phyloP scores from a whole-genome alignment of 2,888 invertebrate species.

The Phortica magna region DNA sequence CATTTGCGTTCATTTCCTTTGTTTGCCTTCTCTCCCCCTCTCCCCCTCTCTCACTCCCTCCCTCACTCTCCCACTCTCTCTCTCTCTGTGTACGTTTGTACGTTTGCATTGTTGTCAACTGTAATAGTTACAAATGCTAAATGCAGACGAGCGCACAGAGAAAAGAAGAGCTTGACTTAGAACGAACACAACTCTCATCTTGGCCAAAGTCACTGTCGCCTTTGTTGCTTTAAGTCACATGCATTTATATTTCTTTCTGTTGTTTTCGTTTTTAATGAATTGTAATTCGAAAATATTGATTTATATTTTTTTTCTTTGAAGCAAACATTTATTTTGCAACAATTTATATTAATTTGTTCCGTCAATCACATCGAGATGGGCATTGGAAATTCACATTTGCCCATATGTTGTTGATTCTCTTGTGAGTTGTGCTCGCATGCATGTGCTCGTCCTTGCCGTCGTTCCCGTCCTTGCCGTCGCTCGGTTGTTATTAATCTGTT shows the following conservation, averaged over 20 bases:
- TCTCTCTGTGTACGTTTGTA: background rate
- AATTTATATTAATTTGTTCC: background rate
- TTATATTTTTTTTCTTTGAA: no score
- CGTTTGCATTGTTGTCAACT: constrained; percentile 1
- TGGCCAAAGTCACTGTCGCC: constrained; percentile 32
- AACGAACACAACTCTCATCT: background rate
- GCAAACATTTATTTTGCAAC: background rate
- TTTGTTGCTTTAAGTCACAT: constrained; percentile 13
- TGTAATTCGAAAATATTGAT: background rate
- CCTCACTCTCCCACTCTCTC: background rate
- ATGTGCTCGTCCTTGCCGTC: background rate
- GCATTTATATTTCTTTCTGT: background rate
- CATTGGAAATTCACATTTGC: background rate
- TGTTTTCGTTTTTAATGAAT: background rate
- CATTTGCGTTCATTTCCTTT: background rate
- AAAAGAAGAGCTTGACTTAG: background rate
- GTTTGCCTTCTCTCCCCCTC: background rate
- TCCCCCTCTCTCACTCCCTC: background rate
- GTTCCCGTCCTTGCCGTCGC: background rate
- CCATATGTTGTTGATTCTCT: background rate
- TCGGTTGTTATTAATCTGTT: constrained; percentile 7
- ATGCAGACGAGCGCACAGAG: background rate
- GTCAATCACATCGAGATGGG: background rate
- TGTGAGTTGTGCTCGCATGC: background rate
- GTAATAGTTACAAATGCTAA: constrained; percentile 16